Evolutionary conservation across 2,888 invertebrate genomes (phyloP).

Genomic region (Caenorhabditis zanzibari): DNA sequence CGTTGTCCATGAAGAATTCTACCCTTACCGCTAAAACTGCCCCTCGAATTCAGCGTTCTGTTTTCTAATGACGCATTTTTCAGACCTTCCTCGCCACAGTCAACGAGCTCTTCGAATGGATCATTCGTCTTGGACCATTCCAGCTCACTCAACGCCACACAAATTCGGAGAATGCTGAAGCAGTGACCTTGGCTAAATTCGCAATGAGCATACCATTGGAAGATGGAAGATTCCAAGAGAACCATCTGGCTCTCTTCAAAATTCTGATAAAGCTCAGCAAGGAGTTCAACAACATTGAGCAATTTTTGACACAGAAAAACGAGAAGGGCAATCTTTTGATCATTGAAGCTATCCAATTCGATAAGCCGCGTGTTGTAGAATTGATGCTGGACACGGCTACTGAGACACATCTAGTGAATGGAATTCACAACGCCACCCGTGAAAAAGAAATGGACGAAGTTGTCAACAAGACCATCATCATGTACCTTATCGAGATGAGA

Average conservation of each 20-base stretch:
- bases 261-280: constrained; percentile 51
- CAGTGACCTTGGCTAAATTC: constrained; percentile 41
- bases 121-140: constrained; percentile 50
- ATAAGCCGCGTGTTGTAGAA: constrained; percentile 41
- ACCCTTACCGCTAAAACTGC: not conserved
- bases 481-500: constrained; percentile 63
- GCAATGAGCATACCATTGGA: constrained; percentile 54
- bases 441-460: constrained; percentile 44
- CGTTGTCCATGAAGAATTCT: not conserved
- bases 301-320: constrained; percentile 49
- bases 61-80: not conserved
- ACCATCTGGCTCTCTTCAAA: constrained; percentile 60
- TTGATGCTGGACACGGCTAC: constrained; percentile 51
- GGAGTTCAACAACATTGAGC: constrained; percentile 38
- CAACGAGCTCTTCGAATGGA: constrained; percentile 62
- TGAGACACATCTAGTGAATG: constrained; percentile 44
- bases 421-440: constrained; percentile 61
- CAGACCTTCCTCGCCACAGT: constrained; percentile 58
- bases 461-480: constrained; percentile 63
- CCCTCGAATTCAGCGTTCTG: not conserved
- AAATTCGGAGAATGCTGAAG: constrained; percentile 23
- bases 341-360: constrained; percentile 33
- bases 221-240: constrained; percentile 42
- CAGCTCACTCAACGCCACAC: constrained; percentile 49
- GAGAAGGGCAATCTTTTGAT: constrained; percentile 40